These are phyloP conservation scores for Dendrolimus houi DNA, from an alignment of 2,888 invertebrate species.

Conservation along the genomic window DNA sequence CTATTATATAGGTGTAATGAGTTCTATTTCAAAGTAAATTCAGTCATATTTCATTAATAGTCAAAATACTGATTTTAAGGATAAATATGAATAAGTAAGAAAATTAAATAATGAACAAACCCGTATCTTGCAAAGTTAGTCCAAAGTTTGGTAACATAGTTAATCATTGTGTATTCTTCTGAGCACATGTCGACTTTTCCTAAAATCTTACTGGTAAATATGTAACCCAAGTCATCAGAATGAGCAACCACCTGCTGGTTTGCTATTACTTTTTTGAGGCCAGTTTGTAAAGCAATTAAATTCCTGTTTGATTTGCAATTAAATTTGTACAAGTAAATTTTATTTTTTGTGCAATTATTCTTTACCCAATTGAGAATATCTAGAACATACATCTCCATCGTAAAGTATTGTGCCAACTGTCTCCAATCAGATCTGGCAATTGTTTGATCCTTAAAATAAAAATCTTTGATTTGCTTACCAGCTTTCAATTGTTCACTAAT, in stretches of 20 bases:
- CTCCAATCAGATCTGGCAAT: conserved; percentile 16
- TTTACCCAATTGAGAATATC: conserved; percentile 22
- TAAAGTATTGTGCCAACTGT: conserved; percentile 17
- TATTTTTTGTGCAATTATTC: conserved; percentile 12
- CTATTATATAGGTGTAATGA: too few relatives aligned
- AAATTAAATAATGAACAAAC: conserved; percentile 17
- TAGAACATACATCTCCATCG: conserved; percentile 19
- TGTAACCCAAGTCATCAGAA: conserved; percentile 27
- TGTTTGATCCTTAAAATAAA: conserved; percentile 19
- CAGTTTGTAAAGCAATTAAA: conserved; percentile 11
- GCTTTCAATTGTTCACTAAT: conserved; percentile 21
- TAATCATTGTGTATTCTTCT: conserved; percentile 22
- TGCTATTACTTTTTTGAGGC: conserved; percentile 8
- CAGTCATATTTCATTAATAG: too few relatives aligned
- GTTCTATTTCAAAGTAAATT: too few relatives aligned
- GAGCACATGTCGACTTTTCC: conserved; percentile 16
- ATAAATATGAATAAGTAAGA: background rate
- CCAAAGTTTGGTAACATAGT: conserved; percentile 29
- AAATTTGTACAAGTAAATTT: conserved; percentile 34
- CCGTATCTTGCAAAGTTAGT: conserved; percentile 37
- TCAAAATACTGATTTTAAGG: background rate
- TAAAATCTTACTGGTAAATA: conserved; percentile 20
- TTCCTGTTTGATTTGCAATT: conserved; percentile 33
- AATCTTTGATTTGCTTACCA: conserved; percentile 22
- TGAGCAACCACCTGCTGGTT: conserved; percentile 20